Evolutionary conservation across 1,140 invertebrate genomes (phyloP), one percentile per base, ranked within the genome.

Genomic region (Druon quercuslanigerum): DNA sequence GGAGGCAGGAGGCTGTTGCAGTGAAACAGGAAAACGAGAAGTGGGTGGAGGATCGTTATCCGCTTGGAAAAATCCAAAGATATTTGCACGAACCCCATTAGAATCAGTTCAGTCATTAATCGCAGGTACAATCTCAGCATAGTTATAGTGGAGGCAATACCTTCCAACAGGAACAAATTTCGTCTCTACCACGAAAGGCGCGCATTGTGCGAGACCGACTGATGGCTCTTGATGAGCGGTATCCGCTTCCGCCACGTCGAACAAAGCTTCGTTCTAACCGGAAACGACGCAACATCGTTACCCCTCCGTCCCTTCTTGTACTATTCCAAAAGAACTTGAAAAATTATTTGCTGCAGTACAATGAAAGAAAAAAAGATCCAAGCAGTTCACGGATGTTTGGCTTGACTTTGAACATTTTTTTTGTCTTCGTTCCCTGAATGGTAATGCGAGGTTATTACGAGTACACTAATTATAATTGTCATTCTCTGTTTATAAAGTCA

Each of bases 141-240:
- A 50, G 25, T 17, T 4, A 72, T 52, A 50, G 25, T 17, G 33
- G 14, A 17, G 17, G n/a, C 52, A 17, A 54, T 54, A 54, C 52
- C 52, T 54, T 5, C 71, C 52, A 71, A 77, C 54, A 33, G 71
- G 72, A 78, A 78, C 56, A 78, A 73, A 78, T 78, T 74, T 33
- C 50, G 54, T 50, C 50, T 72, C 40, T 17, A 70, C 19, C 50
- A 25, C 12, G 75, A 82, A 75, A 77, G 76, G 77, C 76, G 78
- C 71, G 78, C 79, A 82, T 84, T 80, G 83, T 80, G 51, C 76
- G 12, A 71, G 33, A 51, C 66, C 75, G 73, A 80, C 80, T 85
- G 87, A 87, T 88, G 86, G 82, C 86, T 77, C 84, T 83, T 88
- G 88, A 89, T 89, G 88, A 89, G 87, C 87, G 87, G 87, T 89